Percentiles rank a stretch among this genome's conserved stretches.
Conservation (phyloP, 2,797 vertebrate species). For the Urophycis tenuis region DNA sequence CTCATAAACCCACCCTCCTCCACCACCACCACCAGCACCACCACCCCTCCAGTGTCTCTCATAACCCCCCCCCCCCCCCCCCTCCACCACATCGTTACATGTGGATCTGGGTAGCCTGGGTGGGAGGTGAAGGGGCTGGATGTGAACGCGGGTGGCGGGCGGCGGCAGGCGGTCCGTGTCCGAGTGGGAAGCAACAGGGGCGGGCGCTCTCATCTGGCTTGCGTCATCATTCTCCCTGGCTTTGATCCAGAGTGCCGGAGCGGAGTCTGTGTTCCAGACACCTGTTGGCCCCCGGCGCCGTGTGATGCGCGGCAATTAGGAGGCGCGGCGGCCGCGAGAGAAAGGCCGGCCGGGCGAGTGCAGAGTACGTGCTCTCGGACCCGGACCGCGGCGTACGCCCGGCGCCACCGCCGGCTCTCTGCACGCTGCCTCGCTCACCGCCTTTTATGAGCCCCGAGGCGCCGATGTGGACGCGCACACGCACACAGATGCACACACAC, state of each 20-base stretch:
- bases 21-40: constrained; percentile 12
- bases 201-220: constrained; percentile 49
- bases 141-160: constrained; percentile 29
- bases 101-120: constrained; percentile 27
- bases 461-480: not conserved
- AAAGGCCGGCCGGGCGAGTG: not conserved
- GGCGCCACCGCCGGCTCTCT: not conserved
- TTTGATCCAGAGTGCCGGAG: constrained; percentile 66
- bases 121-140: constrained; percentile 22
- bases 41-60: constrained; percentile 12
- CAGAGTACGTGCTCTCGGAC: not conserved
- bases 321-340: not conserved
- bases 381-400: not conserved
- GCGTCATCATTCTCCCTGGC: constrained; percentile 70
- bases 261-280: constrained; percentile 55
- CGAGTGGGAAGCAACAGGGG: constrained; percentile 34
- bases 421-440: not conserved
- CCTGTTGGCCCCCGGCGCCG: constrained; percentile 62
- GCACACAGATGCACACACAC: too few species aligned
- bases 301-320: constrained; percentile 61
- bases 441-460: not conserved
- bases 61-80: constrained; percentile 12
- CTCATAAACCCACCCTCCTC: too few species aligned
- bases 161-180: constrained; percentile 37
- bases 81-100: constrained; percentile 4